These are phyloP conservation scores for Rhea pennata DNA, from an alignment of 2,113 vertebrate genomes.

Conservation along the genomic window DNA sequence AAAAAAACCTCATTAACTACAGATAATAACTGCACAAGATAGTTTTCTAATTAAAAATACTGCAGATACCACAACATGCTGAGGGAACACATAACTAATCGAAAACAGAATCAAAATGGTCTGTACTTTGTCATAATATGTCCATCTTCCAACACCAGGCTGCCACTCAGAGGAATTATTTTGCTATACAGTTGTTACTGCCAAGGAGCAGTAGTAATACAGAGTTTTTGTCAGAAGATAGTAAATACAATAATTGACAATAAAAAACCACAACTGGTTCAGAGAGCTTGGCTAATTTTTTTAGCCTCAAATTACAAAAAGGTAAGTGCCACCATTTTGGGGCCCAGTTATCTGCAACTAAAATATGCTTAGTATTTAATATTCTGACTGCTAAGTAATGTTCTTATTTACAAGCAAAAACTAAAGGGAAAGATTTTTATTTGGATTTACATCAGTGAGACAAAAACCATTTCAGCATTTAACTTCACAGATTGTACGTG, in stretches of 20 bases:
- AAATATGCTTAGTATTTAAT: background rate
- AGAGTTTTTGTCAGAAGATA: background rate
- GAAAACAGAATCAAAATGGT: background rate
- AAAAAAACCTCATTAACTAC: background rate
- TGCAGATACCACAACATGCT: background rate
- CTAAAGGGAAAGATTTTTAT: background rate
- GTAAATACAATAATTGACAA: background rate
- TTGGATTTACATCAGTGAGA: background rate
- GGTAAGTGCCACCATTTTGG: background rate
- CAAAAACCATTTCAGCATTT: background rate
- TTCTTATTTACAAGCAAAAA: background rate
- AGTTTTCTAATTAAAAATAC: conserved; percentile 4
- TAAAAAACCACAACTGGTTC: background rate
- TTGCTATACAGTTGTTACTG: background rate
- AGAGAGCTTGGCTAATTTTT: background rate
- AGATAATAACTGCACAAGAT: background rate
- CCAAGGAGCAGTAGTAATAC: background rate
- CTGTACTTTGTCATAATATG: background rate
- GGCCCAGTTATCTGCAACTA: background rate
- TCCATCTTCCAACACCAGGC: background rate
- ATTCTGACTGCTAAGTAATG: background rate
- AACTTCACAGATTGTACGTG: background rate
- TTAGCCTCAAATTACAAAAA: background rate
- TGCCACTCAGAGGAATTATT: background rate
- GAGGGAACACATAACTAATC: background rate